A percentile compares a stretch with the other conserved stretches of the same genome.
Conservation (phyloP, 2,797 vertebrate genomes). For the Pantherophis vulpinus region DNA sequence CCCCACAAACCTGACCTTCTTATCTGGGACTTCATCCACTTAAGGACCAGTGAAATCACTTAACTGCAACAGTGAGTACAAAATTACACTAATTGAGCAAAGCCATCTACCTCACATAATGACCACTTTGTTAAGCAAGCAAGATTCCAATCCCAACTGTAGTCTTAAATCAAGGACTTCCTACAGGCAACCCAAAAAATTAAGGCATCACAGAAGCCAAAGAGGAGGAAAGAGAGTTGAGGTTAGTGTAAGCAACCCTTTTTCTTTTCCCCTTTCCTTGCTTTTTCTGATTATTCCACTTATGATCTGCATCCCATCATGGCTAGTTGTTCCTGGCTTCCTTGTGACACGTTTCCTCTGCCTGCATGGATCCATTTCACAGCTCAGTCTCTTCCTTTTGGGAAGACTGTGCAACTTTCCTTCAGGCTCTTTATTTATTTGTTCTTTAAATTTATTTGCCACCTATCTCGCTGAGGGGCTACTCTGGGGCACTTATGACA, state of each 20-base stretch:
- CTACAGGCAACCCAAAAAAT: not conserved
- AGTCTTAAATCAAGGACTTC: not conserved
- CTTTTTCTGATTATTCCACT: not conserved
- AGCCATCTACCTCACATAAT: not conserved
- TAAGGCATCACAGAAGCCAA: not conserved
- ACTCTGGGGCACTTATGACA: not conserved
- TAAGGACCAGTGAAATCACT: not conserved
- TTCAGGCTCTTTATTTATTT: not conserved
- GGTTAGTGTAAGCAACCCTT: not conserved
- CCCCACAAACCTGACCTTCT: not conserved
- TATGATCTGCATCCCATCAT: not conserved
- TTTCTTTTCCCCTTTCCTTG: not conserved
- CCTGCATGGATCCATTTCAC: not conserved
- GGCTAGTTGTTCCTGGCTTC: not conserved
- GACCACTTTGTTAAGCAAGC: not conserved
- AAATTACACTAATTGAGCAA: not conserved
- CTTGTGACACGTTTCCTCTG: not conserved
- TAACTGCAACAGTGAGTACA: not conserved
- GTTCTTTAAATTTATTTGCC: not conserved
- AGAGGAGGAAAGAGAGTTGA: not conserved
- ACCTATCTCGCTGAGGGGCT: not conserved
- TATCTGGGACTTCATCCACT: not conserved
- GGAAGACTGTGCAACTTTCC: not conserved
- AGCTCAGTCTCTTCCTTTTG: not conserved
- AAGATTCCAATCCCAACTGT: not conserved